phyloP scores from a whole-genome alignment of 2,113 vertebrate genomes.

The Eptesicus fuscus region DNA sequence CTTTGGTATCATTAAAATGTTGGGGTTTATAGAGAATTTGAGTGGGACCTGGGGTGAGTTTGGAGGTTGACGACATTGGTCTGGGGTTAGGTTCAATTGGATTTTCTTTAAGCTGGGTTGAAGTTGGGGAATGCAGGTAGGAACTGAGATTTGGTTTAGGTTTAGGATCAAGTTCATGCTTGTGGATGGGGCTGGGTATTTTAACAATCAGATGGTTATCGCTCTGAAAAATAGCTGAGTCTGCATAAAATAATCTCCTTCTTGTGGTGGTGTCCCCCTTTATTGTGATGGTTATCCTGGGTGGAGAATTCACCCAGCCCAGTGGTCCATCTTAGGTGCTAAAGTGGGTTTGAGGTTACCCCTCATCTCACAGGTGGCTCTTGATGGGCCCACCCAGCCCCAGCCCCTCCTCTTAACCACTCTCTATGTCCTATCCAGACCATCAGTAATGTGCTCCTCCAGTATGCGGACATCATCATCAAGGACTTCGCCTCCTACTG shows the following conservation, averaged over 20 bases:
- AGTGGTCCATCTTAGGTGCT: not conserved
- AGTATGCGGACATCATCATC: slow-evolving; percentile 96
- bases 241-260: not conserved
- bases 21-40: not conserved
- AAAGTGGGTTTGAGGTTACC: not conserved
- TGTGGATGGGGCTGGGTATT: not conserved
- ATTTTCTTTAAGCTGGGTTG: not conserved
- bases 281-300: not conserved
- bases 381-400: not conserved
- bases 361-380: not conserved
- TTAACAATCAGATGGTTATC: not conserved
- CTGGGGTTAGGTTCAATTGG: not conserved
- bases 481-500: slow-evolving; percentile 95
- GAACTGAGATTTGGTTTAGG: not conserved
- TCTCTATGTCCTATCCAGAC: slow-evolving; percentile 82
- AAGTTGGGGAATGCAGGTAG: not conserved
- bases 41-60: not conserved
- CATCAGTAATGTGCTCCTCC: slow-evolving; percentile 97
- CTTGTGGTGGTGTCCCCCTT: not conserved
- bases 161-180: not conserved
- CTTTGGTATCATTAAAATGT: not conserved
- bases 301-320: not conserved
- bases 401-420: not conserved
- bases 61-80: not conserved
- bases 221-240: not conserved